Evolutionary conservation across 2,888 invertebrate species (phyloP), one percentile per base, ranked within the genome.

Genomic region (Drosophila algonquin): DNA sequence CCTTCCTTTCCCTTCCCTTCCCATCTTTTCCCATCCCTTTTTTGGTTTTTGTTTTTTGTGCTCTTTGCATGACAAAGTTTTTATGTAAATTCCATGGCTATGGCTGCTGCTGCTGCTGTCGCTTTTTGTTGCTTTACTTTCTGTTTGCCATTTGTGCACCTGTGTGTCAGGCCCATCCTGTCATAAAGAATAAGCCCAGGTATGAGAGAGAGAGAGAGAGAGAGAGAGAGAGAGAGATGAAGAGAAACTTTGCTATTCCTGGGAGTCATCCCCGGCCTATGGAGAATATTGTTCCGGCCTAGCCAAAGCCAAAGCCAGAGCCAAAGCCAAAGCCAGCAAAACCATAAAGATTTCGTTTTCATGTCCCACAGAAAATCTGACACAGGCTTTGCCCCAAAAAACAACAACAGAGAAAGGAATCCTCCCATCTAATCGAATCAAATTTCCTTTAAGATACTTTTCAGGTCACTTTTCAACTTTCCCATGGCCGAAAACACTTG

Each of bases 21-120:
- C 67, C 5, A 0, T 63, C 63, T 67, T 70, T 73, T 64, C 74
- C 67, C 5, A 0, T 35, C 4, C 3, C 1, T 12, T 12, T 12
- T 2, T 12, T 1, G 12, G 4, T 35, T 14, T 35, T 14, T 35
- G 12, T 12, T 63, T 45, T 52, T 62, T 53, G 60, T 77, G 73
- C 60, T 64, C 57, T 68, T 50, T 67, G 60, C 67, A 71, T 71
- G 73, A 89, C 88, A 87, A 82, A 89, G 79, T 89, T 83, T 82
- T 76, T 85, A 85, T 81, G 86, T 83, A 87, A 80, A 80, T 81
- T 81, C 54, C 47, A 64, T 59, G 59, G 59, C 55, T 69, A 21
- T 21, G 21, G 65, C 57, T 71, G 69, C 45, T 73, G 63, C 53
- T 76, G 47, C 65, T 77, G 79, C 70, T 54, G 56, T 47, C 61